A percentile compares a stretch with the other conserved stretches of the same genome.
Evolutionary conservation across 2,888 invertebrate genomes (phyloP).

Genomic region (Keiferia lycopersicella): DNA sequence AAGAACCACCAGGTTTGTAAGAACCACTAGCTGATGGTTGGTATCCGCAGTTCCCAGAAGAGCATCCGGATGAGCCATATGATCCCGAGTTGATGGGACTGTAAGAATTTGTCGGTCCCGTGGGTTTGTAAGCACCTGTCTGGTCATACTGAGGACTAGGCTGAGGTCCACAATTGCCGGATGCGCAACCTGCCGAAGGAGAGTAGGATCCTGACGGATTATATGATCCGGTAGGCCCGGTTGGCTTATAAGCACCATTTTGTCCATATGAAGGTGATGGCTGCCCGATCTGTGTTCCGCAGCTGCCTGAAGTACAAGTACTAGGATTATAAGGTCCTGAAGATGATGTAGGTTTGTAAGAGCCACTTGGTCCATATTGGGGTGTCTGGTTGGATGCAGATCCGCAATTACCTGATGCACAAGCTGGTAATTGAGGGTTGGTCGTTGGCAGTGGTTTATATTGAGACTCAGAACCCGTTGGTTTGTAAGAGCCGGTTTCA

Average conservation of each 20-base stretch:
- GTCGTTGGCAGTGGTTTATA: too few species aligned
- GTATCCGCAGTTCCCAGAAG: slow-evolving; percentile 37
- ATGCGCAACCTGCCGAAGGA: slow-evolving; percentile 23
- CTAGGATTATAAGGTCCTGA: slow-evolving; percentile 21
- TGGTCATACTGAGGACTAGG: slow-evolving; percentile 22
- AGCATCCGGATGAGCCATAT: slow-evolving; percentile 16
- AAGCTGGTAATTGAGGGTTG: slow-evolving; percentile 6
- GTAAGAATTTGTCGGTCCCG: slow-evolving; percentile 3
- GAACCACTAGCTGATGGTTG: slow-evolving; percentile 18
- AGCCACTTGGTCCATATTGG: slow-evolving; percentile 12
- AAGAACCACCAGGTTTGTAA: neutral
- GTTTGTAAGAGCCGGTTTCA: slow-evolving; percentile 22
- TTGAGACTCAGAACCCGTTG: slow-evolving; percentile 14
- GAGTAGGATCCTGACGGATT: slow-evolving; percentile 13
- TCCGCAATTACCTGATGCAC: slow-evolving; percentile 32
- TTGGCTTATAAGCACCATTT: neutral
- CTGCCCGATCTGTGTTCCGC: slow-evolving; percentile 31
- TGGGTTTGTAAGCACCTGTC: slow-evolving; percentile 23
- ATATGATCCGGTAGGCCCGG: slow-evolving; percentile 5
- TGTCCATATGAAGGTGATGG: slow-evolving; percentile 19
- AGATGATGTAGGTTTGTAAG: slow-evolving; percentile 22
- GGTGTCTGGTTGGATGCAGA: slow-evolving; percentile 18
- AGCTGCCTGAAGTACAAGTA: slow-evolving; percentile 29
- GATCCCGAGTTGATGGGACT: slow-evolving; percentile 23
- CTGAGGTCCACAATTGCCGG: slow-evolving; percentile 31